Evolutionary conservation across 1,140 invertebrate genomes (phyloP).

Genomic region (Ooceraea biroi): DNA sequence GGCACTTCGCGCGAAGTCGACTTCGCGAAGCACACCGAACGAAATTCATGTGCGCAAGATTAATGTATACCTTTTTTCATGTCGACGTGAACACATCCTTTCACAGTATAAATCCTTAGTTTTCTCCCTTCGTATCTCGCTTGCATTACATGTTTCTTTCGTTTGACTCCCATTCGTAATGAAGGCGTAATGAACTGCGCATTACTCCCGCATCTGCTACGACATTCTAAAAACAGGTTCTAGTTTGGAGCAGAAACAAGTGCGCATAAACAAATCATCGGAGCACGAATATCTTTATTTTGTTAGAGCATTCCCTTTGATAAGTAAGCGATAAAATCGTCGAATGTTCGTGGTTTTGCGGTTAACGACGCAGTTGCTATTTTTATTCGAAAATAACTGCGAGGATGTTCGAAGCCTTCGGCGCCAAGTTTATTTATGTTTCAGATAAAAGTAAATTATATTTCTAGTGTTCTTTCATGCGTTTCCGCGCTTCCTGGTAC

Average conservation of each 20-base stretch:
- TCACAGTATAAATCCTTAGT: background rate
- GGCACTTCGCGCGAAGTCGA: background rate
- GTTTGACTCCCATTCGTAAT: background rate
- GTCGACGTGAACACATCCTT: background rate
- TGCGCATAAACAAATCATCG: too few relatives aligned
- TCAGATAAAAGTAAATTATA: background rate
- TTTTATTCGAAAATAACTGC: conserved; percentile 1
- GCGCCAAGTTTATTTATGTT: background rate
- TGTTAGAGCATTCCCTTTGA: background rate
- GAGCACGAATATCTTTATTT: background rate
- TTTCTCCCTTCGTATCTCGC: background rate
- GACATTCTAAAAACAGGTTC: background rate
- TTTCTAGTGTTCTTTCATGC: background rate
- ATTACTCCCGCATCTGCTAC: background rate
- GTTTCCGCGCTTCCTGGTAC: background rate
- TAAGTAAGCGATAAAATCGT: background rate
- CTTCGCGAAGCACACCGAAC: background rate
- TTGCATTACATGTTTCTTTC: background rate
- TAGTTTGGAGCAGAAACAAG: background rate
- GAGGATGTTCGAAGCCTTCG: background rate
- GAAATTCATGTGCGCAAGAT: background rate
- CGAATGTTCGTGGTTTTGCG: background rate
- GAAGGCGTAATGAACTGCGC: background rate
- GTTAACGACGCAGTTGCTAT: background rate
- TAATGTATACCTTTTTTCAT: background rate